phyloP scores from a whole-genome alignment of 2,888 invertebrate species.

The Agrilus mali region DNA sequence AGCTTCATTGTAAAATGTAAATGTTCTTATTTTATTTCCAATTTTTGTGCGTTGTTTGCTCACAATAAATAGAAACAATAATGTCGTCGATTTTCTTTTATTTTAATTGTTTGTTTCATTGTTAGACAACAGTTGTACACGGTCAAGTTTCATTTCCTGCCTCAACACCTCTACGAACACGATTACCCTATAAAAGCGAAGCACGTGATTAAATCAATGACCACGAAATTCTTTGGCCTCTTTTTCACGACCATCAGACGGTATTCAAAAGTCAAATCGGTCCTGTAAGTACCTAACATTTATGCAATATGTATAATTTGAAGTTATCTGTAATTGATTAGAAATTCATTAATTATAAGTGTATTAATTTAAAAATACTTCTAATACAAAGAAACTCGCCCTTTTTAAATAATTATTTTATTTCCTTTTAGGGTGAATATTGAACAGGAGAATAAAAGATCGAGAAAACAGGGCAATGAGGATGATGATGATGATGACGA shows the following conservation, averaged over 20 bases:
- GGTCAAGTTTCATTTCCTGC: constrained; percentile 62
- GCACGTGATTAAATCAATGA: constrained; percentile 60
- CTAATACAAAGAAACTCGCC: no score
- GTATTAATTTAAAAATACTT: no score
- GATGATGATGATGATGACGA: constrained; percentile 28
- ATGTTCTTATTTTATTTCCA: no score
- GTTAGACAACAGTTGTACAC: constrained; percentile 46
- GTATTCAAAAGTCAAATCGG: constrained; percentile 40
- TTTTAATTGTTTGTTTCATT: constrained; percentile 6
- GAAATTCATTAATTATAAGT: no score
- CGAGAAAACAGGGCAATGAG: constrained; percentile 16
- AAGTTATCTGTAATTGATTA: no score
- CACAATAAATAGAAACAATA: not conserved
- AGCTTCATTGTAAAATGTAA: no score
- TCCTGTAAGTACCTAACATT: constrained; percentile 36
- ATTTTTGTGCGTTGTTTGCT: not conserved
- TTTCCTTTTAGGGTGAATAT: constrained; percentile 4
- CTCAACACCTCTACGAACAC: constrained; percentile 57
- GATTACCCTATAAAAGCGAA: constrained; percentile 59
- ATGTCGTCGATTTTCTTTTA: not conserved
- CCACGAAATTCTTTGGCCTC: constrained; percentile 53
- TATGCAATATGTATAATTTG: constrained; percentile 5
- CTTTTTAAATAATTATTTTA: no score
- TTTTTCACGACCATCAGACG: constrained; percentile 52
- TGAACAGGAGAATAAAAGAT: constrained; percentile 30